Evolutionary conservation across 2,888 invertebrate species (phyloP).

Genomic region (Theretra japonica): DNA sequence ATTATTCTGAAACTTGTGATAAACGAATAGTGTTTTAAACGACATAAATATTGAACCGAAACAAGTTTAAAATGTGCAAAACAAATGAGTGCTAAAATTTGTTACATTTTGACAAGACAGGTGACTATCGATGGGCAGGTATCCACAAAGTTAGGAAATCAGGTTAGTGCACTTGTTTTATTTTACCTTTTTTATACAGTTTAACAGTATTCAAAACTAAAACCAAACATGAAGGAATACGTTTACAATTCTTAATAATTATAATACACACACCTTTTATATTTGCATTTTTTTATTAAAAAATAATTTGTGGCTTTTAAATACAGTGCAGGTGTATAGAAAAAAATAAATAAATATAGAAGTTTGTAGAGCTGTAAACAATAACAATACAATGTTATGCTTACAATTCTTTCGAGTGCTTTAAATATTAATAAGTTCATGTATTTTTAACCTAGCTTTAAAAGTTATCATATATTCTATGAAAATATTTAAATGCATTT

Average conservation of each 20-base stretch:
- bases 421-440: too few species aligned
- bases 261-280: background rate
- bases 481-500: too few species aligned
- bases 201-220: background rate
- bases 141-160: slow-evolving; percentile 50
- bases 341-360: too few species aligned
- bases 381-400: too few species aligned
- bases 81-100: slow-evolving; percentile 3
- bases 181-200: slow-evolving; percentile 31
- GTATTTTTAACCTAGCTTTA: too few species aligned
- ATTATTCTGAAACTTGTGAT: background rate
- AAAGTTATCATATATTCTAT: too few species aligned
- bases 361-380: too few species aligned
- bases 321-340: too few species aligned
- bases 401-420: too few species aligned
- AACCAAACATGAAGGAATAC: background rate
- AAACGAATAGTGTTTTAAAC: background rate
- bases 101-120: slow-evolving; percentile 1
- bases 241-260: background rate
- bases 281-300: too few species aligned
- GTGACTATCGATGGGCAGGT: slow-evolving; percentile 42
- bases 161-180: slow-evolving; percentile 52
- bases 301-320: too few species aligned
- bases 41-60: background rate
- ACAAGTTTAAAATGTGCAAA: background rate